phyloP scores from a whole-genome alignment of 1,140 invertebrate genomes.

The Meloidogyne floridensis region DNA sequence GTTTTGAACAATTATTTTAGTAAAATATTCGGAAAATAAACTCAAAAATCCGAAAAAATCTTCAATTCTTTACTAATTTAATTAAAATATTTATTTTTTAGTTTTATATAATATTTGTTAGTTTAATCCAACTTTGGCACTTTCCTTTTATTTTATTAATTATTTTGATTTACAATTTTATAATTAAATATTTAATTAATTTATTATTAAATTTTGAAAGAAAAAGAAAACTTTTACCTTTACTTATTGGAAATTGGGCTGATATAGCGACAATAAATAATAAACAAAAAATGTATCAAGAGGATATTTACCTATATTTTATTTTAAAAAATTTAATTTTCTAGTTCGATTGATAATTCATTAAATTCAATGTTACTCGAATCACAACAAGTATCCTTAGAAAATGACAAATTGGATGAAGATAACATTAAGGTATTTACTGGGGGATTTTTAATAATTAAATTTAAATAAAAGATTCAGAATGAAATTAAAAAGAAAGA shows the following conservation, averaged over 20 bases:
- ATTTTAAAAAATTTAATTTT: too few species aligned
- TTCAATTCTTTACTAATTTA: too few species aligned
- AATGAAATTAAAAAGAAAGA: neutral
- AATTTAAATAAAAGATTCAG: slow-evolving; percentile 5
- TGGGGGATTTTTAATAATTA: neutral
- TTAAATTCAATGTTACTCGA: neutral
- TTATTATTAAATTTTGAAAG: slow-evolving; percentile 28
- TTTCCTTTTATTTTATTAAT: slow-evolving; percentile 55
- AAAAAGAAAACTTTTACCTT: slow-evolving; percentile 18
- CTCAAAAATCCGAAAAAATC: too few species aligned
- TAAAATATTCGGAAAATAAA: too few species aligned
- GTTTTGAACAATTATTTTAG: too few species aligned
- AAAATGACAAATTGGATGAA: slow-evolving; percentile 20
- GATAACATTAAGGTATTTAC: slow-evolving; percentile 27
- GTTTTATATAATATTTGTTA: slow-evolving; percentile 51
- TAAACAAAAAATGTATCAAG: too few species aligned
- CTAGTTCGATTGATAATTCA: neutral
- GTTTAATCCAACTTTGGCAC: slow-evolving; percentile 59
- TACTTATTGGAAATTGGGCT: neutral
- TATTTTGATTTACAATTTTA: slow-evolving; percentile 44
- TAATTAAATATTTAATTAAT: slow-evolving; percentile 36
- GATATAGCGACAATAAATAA: too few species aligned
- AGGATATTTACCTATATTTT: too few species aligned
- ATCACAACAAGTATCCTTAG: neutral
- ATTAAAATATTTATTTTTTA: slow-evolving; percentile 35